Percentiles rank a stretch among this genome's conserved stretches.
Conservation (phyloP, 2,113 vertebrate species). For the Colius striatus region DNA sequence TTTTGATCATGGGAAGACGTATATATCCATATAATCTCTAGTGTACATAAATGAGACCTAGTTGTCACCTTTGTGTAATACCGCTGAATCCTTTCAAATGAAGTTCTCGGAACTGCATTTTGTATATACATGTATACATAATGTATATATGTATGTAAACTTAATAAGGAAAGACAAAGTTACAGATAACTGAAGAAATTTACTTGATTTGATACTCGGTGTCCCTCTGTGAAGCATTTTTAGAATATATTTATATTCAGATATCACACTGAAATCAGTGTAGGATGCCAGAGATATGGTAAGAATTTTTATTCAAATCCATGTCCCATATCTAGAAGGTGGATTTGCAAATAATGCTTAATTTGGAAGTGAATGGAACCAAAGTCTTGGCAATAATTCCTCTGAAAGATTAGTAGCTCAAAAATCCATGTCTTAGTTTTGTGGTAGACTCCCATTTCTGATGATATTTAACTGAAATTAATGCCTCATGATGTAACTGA, state of each 20-base stretch:
- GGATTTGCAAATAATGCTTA: not conserved
- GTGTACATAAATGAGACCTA: not conserved
- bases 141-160: not conserved
- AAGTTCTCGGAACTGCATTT: not conserved
- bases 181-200: not conserved
- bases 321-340: not conserved
- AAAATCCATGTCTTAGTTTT: not conserved
- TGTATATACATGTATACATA: not conserved
- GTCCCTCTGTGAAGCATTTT: not conserved
- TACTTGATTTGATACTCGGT: not conserved
- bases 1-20: conserved; percentile 23
- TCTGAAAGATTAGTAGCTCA: not conserved
- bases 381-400: not conserved
- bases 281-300: not conserved
- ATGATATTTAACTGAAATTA: not conserved
- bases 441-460: not conserved
- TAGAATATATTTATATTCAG: not conserved
- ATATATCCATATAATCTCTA: not conserved
- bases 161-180: not conserved
- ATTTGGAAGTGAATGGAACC: not conserved
- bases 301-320: not conserved
- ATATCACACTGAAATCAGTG: not conserved
- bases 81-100: not conserved
- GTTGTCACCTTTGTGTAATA: not conserved
- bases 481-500: not conserved